These are phyloP conservation scores for Serripes groenlandicus DNA, from an alignment of 2,888 invertebrate species.

Conservation along the genomic window DNA sequence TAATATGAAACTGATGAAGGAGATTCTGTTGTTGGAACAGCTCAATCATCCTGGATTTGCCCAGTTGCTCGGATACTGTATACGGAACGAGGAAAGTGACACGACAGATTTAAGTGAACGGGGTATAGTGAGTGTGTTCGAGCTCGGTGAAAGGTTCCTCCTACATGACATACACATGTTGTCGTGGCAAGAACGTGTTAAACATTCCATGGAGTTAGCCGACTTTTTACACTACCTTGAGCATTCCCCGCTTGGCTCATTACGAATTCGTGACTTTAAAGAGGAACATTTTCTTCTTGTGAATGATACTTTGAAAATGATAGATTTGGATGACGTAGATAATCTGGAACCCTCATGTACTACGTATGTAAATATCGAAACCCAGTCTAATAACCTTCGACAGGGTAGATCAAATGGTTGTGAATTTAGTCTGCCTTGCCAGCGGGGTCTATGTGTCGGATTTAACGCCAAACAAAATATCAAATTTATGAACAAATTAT, in stretches of 20 bases:
- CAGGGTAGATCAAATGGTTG: constrained; percentile 61
- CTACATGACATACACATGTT: constrained; percentile 75
- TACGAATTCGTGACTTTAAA: constrained; percentile 83
- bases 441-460: constrained; percentile 78
- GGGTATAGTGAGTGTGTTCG: constrained; percentile 82
- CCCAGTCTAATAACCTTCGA: constrained; percentile 26
- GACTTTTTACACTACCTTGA: constrained; percentile 81
- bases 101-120: constrained; percentile 83
- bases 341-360: constrained; percentile 80
- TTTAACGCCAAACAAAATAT: constrained; percentile 82
- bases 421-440: constrained; percentile 72
- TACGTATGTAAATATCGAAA: constrained; percentile 54
- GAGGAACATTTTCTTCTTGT: constrained; percentile 82
- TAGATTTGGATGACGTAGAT: constrained; percentile 84
- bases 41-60: constrained; percentile 81
- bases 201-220: constrained; percentile 78
- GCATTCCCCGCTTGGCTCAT: constrained; percentile 83
- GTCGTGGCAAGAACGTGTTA: constrained; percentile 76
- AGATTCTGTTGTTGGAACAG: constrained; percentile 82
- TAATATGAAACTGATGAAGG: constrained; percentile 85
- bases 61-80: constrained; percentile 82
- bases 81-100: constrained; percentile 83
- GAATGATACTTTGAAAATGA: constrained; percentile 80
- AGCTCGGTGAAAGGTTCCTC: constrained; percentile 79
- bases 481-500: constrained; percentile 78